phyloP scores from a whole-genome alignment of 2,888 invertebrate genomes.

The Teinopalpus imperialis region DNA sequence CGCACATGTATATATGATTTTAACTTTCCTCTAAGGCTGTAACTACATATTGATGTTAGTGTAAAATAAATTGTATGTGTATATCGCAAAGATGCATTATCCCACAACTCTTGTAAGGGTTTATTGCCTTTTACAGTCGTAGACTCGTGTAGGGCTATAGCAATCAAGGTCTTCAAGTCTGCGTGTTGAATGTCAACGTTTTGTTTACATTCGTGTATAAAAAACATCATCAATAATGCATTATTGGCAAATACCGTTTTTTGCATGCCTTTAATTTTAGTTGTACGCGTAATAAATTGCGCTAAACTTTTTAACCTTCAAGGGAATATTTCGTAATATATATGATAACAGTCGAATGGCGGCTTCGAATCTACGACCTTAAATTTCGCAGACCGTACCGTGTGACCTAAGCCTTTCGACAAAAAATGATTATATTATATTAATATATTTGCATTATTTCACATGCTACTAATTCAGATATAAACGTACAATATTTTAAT shows the following conservation, averaged over 20 bases:
- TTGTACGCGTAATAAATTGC: constrained; percentile 18
- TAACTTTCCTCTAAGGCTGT: constrained; percentile 3
- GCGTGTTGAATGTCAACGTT: constrained; percentile 72
- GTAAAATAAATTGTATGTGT: constrained; percentile 22
- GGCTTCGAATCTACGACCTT: too few relatives aligned
- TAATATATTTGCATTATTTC: too few relatives aligned
- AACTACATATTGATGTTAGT: neutral
- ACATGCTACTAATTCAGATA: too few relatives aligned
- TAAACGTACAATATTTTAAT: too few relatives aligned
- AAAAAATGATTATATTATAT: too few relatives aligned
- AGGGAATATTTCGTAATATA: constrained; percentile 26
- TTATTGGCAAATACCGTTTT: constrained; percentile 34
- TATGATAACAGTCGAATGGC: neutral
- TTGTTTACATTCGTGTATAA: constrained; percentile 62
- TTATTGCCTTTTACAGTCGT: constrained; percentile 37
- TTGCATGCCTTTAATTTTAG: constrained; percentile 31
- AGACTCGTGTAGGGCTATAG: constrained; percentile 47
- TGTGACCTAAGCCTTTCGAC: too few relatives aligned
- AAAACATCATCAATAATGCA: constrained; percentile 38
- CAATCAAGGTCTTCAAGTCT: constrained; percentile 71
- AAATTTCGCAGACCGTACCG: too few relatives aligned
- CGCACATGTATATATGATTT: constrained; percentile 40
- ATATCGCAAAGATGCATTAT: constrained; percentile 36
- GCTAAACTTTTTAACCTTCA: constrained; percentile 26
- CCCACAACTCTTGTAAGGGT: constrained; percentile 22